These are phyloP conservation scores for Dysidea cf. avara DNA, from an alignment of 37 sponge, comb jelly and placozoan genomes.

Conservation along the genomic window DNA sequence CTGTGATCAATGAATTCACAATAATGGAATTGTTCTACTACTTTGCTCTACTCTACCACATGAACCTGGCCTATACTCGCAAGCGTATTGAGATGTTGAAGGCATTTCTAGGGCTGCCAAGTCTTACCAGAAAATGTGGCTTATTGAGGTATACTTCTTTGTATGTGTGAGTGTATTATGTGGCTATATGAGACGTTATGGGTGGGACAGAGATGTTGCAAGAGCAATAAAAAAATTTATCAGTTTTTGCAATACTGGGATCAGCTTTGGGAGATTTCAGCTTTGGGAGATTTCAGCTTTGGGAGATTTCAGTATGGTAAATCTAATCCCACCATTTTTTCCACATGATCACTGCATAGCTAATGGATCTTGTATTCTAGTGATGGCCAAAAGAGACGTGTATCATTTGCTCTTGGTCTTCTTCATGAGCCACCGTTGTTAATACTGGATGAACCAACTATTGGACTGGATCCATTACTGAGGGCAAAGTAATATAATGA, in stretches of 20 bases:
- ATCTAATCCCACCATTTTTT: no score
- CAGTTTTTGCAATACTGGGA: background rate
- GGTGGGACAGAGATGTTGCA: no score
- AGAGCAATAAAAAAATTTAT: no score
- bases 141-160: constrained; percentile 47
- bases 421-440: constrained; percentile 76
- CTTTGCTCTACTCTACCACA: constrained; percentile 73
- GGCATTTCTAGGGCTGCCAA: constrained; percentile 61
- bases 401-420: constrained; percentile 82
- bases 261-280: no score
- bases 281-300: no score
- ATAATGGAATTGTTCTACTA: constrained; percentile 68
- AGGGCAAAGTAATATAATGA: no score
- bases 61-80: constrained; percentile 41
- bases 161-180: no score
- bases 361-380: constrained; percentile 24
- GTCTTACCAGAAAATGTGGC: constrained; percentile 36
- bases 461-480: constrained; percentile 80
- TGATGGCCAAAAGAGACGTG: constrained; percentile 92
- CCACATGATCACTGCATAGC: no score
- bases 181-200: no score
- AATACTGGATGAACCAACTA: no score
- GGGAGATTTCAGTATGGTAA: no score
- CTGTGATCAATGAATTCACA: constrained; percentile 69
- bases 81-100: constrained; percentile 47